These are phyloP conservation scores for Euplexia lucipara DNA, from an alignment of 2,888 invertebrate species.

Conservation along the genomic window DNA sequence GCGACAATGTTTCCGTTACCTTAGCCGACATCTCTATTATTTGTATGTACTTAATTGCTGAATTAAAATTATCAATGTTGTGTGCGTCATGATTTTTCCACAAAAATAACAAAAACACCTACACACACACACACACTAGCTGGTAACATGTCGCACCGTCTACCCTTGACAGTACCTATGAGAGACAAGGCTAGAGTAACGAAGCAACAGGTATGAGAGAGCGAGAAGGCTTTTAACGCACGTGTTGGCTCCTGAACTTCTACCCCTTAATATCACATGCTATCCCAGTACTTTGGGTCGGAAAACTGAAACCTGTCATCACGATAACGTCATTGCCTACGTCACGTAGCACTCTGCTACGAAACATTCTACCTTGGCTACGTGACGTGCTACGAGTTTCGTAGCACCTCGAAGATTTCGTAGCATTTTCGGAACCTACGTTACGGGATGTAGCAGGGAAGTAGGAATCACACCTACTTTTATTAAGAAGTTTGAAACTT, in stretches of 20 bases:
- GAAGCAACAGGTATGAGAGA: not conserved
- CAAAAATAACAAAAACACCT: too few species aligned
- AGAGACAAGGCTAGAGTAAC: slow-evolving; percentile 2
- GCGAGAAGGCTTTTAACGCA: slow-evolving; percentile 7
- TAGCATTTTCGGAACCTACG: not conserved
- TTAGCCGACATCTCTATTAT: too few species aligned
- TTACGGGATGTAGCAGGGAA: slow-evolving; percentile 13
- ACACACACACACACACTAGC: too few species aligned
- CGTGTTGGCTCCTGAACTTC: not conserved
- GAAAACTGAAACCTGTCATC: slow-evolving; percentile 14
- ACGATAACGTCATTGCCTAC: slow-evolving; percentile 29
- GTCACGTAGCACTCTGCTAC: slow-evolving; percentile 22
- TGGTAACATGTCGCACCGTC: too few species aligned
- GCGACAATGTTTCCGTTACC: too few species aligned
- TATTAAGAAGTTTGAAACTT: not conserved
- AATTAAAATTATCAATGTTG: too few species aligned
- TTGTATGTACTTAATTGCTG: too few species aligned
- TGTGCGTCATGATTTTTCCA: too few species aligned
- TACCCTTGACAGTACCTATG: not conserved
- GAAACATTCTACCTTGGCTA: not conserved
- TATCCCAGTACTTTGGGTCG: slow-evolving; percentile 22
- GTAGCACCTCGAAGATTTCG: not conserved
- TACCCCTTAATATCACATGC: not conserved
- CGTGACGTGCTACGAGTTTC: slow-evolving; percentile 13
- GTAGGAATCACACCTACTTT: not conserved